Conservation (phyloP, 1,140 invertebrate species). For the Portunus trituberculatus region DNA sequence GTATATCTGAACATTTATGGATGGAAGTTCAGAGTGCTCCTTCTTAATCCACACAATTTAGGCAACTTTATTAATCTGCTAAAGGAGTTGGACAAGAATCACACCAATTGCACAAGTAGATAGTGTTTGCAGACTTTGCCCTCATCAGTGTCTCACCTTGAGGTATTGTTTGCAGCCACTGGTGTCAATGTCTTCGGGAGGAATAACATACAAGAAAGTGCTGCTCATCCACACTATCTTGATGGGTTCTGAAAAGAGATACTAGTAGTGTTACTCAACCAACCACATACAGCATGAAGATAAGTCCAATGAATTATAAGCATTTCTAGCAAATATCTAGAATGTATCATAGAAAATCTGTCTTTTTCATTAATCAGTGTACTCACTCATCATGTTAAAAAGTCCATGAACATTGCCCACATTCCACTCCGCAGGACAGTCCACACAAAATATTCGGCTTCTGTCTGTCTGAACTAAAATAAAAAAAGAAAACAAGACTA, state of each 20-base stretch:
- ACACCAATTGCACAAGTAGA: too few species aligned
- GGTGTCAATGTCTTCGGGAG: background rate
- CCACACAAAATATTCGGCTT: constrained; percentile 62
- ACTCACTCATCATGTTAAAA: constrained; percentile 66
- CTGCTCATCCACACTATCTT: constrained; percentile 46
- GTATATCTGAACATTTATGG: too few species aligned
- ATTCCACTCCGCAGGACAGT: constrained; percentile 49
- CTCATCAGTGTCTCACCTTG: background rate
- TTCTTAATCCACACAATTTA: too few species aligned
- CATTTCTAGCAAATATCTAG: too few species aligned
- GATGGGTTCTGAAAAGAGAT: background rate
- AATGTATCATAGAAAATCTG: too few species aligned
- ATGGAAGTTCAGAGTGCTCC: too few species aligned
- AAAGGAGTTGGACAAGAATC: too few species aligned
- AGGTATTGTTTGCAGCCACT: constrained; percentile 27
- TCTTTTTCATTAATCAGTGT: background rate
- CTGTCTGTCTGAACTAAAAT: constrained; percentile 57
- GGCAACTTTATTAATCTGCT: too few species aligned
- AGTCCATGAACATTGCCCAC: constrained; percentile 45
- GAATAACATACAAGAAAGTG: constrained; percentile 51
- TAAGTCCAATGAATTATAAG: too few species aligned
- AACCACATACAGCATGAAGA: too few species aligned
- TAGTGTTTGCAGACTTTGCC: too few species aligned
- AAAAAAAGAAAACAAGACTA: background rate
- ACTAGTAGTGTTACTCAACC: too few species aligned